These are phyloP conservation scores for Mus caroli DNA, from an alignment of 2,797 vertebrate species.

Conservation along the genomic window DNA sequence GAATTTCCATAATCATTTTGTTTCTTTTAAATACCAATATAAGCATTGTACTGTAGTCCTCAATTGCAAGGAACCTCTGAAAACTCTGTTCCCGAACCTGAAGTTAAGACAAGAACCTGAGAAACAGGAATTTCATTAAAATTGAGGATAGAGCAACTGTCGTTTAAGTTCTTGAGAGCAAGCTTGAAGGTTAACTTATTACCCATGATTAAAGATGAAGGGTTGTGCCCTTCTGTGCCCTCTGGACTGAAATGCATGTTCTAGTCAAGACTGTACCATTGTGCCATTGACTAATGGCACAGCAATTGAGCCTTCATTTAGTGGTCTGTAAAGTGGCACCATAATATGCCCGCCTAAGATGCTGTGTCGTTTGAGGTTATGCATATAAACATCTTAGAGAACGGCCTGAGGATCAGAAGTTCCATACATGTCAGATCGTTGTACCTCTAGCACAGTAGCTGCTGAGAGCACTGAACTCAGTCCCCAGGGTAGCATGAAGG, in stretches of 20 bases:
- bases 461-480: neutral
- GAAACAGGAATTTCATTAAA: neutral
- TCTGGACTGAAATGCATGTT: neutral
- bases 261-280: neutral
- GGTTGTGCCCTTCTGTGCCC: rapidly evolving
- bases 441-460: neutral
- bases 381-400: neutral
- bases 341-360: neutral
- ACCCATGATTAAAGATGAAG: neutral
- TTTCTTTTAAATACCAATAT: slow-evolving; percentile 41
- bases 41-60: neutral
- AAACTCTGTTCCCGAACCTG: neutral
- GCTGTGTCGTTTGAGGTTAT: neutral
- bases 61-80: neutral
- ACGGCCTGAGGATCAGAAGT: neutral
- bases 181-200: neutral
- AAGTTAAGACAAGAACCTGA: neutral
- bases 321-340: neutral
- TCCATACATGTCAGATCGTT: neutral
- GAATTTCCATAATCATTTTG: slow-evolving; percentile 34
- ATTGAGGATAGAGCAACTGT: neutral
- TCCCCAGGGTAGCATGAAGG: neutral
- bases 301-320: slow-evolving; percentile 38
- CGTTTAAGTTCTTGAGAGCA: slow-evolving; percentile 23
- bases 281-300: neutral